Conservation (phyloP, 64 coral and sea anemone species). For the Actinia tenebrosa region DNA sequence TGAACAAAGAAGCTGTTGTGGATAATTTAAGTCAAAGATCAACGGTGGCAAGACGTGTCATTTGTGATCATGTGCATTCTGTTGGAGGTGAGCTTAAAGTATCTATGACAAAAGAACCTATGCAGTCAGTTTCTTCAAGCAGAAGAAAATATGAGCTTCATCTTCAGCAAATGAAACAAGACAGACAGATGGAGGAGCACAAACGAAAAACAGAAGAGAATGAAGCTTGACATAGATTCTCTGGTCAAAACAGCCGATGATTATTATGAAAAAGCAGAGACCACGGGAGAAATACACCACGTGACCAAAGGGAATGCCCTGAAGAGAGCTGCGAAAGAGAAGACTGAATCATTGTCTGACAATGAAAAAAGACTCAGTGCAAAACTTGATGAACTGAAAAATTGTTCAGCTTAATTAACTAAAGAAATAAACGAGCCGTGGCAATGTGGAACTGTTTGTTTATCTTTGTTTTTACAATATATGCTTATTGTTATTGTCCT, state of each 20-base stretch:
- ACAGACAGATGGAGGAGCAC: slow-evolving; percentile 34
- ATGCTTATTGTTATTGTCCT: background rate
- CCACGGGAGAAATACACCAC: slow-evolving; percentile 18
- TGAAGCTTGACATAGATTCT: slow-evolving; percentile 34
- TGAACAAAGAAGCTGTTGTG: slow-evolving; percentile 51
- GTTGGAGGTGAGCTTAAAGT: slow-evolving; percentile 35
- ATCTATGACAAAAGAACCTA: slow-evolving; percentile 43
- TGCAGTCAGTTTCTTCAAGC: slow-evolving; percentile 43
- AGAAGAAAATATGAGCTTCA: slow-evolving; percentile 40
- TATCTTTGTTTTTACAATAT: background rate
- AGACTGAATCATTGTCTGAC: slow-evolving; percentile 27
- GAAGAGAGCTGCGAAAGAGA: slow-evolving; percentile 48
- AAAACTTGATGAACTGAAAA: background rate
- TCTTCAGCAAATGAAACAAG: slow-evolving; percentile 48
- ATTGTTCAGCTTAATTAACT: background rate
- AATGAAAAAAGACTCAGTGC: slow-evolving; percentile 23
- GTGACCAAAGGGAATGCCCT: slow-evolving; percentile 37
- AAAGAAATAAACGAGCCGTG: background rate
- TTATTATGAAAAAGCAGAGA: slow-evolving; percentile 17
- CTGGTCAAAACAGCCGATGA: slow-evolving; percentile 35
- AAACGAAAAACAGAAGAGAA: slow-evolving; percentile 42
- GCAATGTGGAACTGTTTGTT: background rate
- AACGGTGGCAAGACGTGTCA: slow-evolving; percentile 49
- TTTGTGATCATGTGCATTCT: slow-evolving; percentile 57
- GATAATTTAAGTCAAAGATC: slow-evolving; percentile 59